Percentiles rank a stretch among this genome's conserved stretches.
phyloP scores from a whole-genome alignment of 2,113 vertebrate genomes.

The Zosterops hypoxanthus region DNA sequence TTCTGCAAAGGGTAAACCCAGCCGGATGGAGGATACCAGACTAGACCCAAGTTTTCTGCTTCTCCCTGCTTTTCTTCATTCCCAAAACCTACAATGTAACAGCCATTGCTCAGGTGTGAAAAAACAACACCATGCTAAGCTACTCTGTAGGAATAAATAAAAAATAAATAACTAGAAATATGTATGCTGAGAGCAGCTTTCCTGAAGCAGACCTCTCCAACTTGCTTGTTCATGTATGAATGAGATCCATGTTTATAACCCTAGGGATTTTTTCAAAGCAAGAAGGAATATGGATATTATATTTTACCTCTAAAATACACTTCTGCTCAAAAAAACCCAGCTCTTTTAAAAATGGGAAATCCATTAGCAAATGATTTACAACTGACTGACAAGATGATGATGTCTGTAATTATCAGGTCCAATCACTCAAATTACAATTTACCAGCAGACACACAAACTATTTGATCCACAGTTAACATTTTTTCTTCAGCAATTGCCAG shows the following conservation, averaged over 20 bases:
- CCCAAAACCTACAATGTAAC: neutral
- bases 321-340: neutral
- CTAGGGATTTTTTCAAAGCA: neutral
- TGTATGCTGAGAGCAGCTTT: neutral
- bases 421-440: constrained; percentile 46
- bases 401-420: constrained; percentile 37
- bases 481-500: neutral
- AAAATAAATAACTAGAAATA: neutral
- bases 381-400: constrained; percentile 56
- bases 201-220: neutral
- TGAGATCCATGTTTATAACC: neutral
- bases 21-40: neutral
- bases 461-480: constrained; percentile 25
- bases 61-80: neutral
- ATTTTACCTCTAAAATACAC: neutral
- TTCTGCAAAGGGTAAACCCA: neutral
- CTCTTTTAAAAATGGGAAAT: neutral
- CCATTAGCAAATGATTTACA: constrained; percentile 35
- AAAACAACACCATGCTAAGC: neutral
- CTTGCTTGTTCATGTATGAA: neutral
- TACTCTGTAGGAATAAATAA: neutral
- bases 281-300: neutral
- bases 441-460: constrained; percentile 43
- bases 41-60: neutral
- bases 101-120: neutral